Evolutionary conservation across 2,888 invertebrate species (phyloP), one percentile per base, ranked within the genome.

Genomic region (Ellobium chinense): DNA sequence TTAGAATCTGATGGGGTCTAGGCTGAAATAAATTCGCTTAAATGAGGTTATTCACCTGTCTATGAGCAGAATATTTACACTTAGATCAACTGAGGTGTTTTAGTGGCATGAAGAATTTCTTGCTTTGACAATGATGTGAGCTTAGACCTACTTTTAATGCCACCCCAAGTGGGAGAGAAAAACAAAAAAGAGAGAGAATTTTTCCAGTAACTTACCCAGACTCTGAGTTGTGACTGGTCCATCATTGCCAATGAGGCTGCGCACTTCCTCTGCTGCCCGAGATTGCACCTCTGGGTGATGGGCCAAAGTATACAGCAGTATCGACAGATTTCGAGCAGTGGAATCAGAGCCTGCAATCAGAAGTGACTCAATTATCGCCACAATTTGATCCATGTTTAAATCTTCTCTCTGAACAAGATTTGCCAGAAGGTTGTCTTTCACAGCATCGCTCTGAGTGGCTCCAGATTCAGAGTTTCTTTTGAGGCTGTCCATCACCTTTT

Each of bases 281-380:
- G 83, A 73, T 73, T 87, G 87, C 31, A 75, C 75, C n/a, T 84
- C 84, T 31, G 78, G 85, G 75, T 84, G 37, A 12, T 70, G 80
- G 12, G 85, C 83, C 37, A 87, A 39, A 31, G 85, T 73, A 77
- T 85, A 85, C 58, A 87, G 68, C 24, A 84, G 56, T 66, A 86
- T 81, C n/a, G 83, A 70, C 7, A 86, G 80, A 14, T 72, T 80
- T 54, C 84, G 84, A 36, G 85, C 82, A 1, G 86, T 85, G 85
- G 65, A 65, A 34, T 65, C 65, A 24, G 29, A 27, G 34, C 65
- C 65, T 4, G 18, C 65, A 31, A 65, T 31, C n/a, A 65, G 65
- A 4, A 65, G 31, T 21, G 65, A 65, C 9, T 65, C 65, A 21
- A 65, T 65, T 5, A 65, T 65, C 3, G 65, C 65, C 31, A 65